Base-by-base conservation (phyloP, 2,888 invertebrate genomes). In the Drosophila cognata region DNA sequence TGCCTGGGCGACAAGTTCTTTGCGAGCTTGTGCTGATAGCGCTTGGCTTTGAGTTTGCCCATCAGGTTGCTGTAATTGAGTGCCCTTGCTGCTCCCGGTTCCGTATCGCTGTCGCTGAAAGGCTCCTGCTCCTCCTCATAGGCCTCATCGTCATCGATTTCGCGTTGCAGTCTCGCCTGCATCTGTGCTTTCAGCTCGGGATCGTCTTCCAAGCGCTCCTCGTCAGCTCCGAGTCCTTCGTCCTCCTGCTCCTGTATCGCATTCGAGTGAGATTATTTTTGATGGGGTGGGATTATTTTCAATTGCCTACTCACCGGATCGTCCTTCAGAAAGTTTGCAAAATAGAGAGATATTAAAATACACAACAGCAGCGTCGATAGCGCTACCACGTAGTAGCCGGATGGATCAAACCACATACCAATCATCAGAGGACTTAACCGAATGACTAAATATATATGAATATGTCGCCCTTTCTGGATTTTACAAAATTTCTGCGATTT, bases 41-140 rank as follows among this genome's bases (percentile, higher is more conserved):
- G 79, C 31, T 91, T 91, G 38, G 91, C 75, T 62, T 92, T 92
- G 2, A 91, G 51, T 61, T 89, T 84, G 0, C 84, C 81, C 57
- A 91, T 79, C 16, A 92, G 46, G 46, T 87, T 77, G 21, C 66
- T 59, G 68, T 82, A 67, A 58, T 79, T 52, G 28, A 28, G 29
- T 11, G 43, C 18, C 18, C 43, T 68, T 18, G 36, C 74, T 10
- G 59, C 10, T 11, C 43, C 48, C 16, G 29, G 31, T 7, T 79
- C 79, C 7, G 55, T 48, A 16, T 84, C 84, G 25, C 73, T 81
- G 1, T 89, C 84, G 41, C 67, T 90, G 4, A 76, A 29, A 7
- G 61, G 53, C 16, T 84, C 79, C 31, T 83, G 75, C 0, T 84
- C 71, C 10, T 79, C 86, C 16, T 70, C 79, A 33, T 65, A 84